These are phyloP conservation scores for Bradypodion ventrale DNA, from an alignment of 2,797 vertebrate species.

Conservation along the genomic window DNA sequence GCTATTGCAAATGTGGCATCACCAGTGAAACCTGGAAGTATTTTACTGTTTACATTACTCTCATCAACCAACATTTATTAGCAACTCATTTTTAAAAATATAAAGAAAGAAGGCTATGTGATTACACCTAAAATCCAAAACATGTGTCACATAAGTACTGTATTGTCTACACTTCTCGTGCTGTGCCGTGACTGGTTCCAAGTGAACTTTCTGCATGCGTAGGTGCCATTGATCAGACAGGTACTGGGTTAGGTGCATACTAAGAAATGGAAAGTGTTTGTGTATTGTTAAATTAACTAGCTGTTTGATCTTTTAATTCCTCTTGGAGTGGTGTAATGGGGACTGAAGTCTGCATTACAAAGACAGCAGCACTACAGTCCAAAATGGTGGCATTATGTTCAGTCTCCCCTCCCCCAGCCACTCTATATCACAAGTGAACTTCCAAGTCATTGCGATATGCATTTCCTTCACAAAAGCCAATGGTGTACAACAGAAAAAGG, in stretches of 20 bases:
- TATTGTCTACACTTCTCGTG: neutral
- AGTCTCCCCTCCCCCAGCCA: no score
- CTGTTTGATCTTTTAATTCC: neutral
- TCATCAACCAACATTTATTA: slow-evolving; percentile 53
- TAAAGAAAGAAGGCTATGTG: slow-evolving; percentile 34
- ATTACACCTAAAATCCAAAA: slow-evolving; percentile 58
- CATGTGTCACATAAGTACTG: slow-evolving; percentile 55
- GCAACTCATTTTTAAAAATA: slow-evolving; percentile 43
- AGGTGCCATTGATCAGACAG: slow-evolving; percentile 50
- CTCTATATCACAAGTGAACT: neutral
- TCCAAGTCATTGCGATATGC: neutral
- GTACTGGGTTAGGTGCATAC: slow-evolving; percentile 48
- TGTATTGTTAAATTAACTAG: neutral
- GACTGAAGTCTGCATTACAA: neutral
- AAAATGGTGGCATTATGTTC: neutral
- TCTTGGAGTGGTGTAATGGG: neutral
- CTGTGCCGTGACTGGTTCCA: slow-evolving; percentile 7
- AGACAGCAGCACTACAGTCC: no score
- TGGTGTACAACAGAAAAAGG: neutral
- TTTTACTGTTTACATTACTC: slow-evolving; percentile 46
- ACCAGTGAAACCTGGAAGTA: slow-evolving; percentile 27
- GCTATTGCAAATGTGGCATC: slow-evolving; percentile 43
- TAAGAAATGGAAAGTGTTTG: slow-evolving; percentile 2
- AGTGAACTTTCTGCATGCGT: slow-evolving; percentile 56
- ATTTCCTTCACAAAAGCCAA: neutral